These are phyloP conservation scores for Dufourea novaeangliae DNA, from an alignment of 1,140 invertebrate genomes.

Conservation along the genomic window DNA sequence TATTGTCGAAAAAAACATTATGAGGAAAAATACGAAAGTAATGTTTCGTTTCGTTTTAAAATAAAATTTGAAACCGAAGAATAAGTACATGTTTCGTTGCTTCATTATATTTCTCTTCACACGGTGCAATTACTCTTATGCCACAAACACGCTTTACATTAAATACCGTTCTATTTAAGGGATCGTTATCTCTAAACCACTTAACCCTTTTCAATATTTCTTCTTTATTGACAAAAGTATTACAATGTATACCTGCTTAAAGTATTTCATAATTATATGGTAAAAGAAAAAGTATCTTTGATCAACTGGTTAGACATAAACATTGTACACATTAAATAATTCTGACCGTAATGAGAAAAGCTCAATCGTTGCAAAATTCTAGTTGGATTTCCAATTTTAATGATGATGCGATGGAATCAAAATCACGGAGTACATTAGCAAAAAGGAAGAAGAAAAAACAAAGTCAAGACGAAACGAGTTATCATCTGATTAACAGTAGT, in stretches of 20 bases:
- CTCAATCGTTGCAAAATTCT: neutral
- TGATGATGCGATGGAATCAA: neutral
- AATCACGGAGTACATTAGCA: neutral
- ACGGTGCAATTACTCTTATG: neutral
- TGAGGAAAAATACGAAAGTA: neutral
- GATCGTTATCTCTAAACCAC: neutral
- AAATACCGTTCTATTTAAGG: no score
- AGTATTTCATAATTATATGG: neutral
- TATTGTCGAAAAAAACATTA: neutral
- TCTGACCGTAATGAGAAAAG: no score
- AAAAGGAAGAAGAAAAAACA: neutral
- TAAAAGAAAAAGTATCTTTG: neutral
- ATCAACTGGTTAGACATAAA: no score
- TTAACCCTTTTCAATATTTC: neutral
- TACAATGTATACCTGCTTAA: neutral
- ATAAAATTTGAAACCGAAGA: conserved; percentile 8
- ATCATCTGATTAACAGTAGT: neutral
- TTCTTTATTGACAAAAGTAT: neutral
- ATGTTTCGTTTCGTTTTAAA: neutral
- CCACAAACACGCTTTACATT: neutral
- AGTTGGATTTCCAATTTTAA: neutral
- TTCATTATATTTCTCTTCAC: neutral
- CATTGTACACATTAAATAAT: no score
- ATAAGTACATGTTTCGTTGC: neutral
- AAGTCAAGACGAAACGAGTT: neutral